Base-by-base conservation (phyloP, 2,797 vertebrate genomes). In the Echiichthys vipera region DNA sequence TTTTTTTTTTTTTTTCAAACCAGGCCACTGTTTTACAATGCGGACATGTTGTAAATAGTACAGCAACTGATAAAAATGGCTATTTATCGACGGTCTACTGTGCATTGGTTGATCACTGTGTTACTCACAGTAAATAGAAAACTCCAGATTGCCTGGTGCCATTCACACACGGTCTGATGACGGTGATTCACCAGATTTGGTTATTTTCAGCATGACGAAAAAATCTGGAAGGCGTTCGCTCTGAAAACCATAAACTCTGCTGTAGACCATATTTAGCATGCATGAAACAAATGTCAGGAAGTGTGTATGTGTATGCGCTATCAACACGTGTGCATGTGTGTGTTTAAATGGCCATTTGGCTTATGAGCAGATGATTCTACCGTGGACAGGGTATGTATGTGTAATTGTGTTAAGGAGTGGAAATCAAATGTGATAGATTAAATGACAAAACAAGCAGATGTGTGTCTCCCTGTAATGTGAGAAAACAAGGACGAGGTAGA, bases 341-440 rank as follows among this genome's bases (percentile, higher is more conserved):
- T 59, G 27, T 55, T 39, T 40, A 34, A 56, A 13, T 45, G 37
- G 46, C n/a, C 13, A 6, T 54, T 64, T 0, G 2, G 51, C 56
- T 83, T 70, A 76, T 65, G 74, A 84, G 81, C 68, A 85, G 58
- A 83, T 79, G 66, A 83, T 70, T 78, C 29, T 49, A 14, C 47
- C 36, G 14, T 42, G 62, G 78, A 63, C 73, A 71, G 72, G 64
- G 53, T 84, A 54, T 77, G 57, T 56, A 27, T 40, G 64, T 69
- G 43, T 92, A 91, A 92, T 92, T 75, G 46, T 65, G 70, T 93
- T 91, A 91, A 86, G 82, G 65, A 68, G 65, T 54, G 61, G 76
- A 88, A 92, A 93, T 93, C 83, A 91, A 93, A 91, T 91, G 90
- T 87, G 88, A 73, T 71, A 59, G 75, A 92, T 92, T 89, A 92